Percentiles rank a stretch among this genome's conserved stretches.
Evolutionary conservation across 2,888 invertebrate species (phyloP).

Genomic region (Limnephilus lunatus): DNA sequence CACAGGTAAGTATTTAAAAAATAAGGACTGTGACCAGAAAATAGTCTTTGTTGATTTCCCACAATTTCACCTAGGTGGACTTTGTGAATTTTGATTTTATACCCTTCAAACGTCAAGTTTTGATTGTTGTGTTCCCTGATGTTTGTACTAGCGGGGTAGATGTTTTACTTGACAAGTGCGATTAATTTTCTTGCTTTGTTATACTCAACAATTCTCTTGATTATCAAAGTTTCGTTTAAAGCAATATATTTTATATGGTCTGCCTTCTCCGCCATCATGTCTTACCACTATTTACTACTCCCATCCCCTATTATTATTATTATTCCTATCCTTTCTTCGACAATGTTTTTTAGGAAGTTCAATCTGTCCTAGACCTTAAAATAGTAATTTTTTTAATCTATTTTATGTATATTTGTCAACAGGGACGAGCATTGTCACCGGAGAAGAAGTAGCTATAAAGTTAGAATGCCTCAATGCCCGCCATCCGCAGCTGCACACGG

Average conservation of each 20-base stretch:
- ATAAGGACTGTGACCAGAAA: too few relatives aligned
- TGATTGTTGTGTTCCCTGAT: not conserved
- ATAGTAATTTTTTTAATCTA: not conserved
- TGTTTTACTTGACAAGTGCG: not conserved
- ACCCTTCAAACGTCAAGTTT: not conserved
- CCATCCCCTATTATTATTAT: not conserved
- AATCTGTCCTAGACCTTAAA: not conserved
- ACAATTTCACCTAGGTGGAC: too few relatives aligned
- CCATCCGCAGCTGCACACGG: constrained; percentile 99
- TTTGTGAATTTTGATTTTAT: not conserved
- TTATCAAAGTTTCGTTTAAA: too few relatives aligned
- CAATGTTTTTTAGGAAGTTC: not conserved
- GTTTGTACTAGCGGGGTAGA: not conserved
- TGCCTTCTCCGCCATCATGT: too few relatives aligned
- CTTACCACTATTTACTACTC: not conserved
- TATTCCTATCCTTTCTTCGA: not conserved
- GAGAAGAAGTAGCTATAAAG: constrained; percentile 99
- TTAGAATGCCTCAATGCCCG: constrained; percentile 99
- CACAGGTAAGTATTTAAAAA: too few relatives aligned
- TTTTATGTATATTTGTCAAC: constrained; percentile 68
- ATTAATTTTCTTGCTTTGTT: too few relatives aligned
- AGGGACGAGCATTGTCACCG: constrained; percentile 96
- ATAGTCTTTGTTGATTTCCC: too few relatives aligned
- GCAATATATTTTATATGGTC: too few relatives aligned
- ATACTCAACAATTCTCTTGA: too few relatives aligned